Conservation (phyloP, 1,140 invertebrate genomes). For the Berghia stephanieae region DNA sequence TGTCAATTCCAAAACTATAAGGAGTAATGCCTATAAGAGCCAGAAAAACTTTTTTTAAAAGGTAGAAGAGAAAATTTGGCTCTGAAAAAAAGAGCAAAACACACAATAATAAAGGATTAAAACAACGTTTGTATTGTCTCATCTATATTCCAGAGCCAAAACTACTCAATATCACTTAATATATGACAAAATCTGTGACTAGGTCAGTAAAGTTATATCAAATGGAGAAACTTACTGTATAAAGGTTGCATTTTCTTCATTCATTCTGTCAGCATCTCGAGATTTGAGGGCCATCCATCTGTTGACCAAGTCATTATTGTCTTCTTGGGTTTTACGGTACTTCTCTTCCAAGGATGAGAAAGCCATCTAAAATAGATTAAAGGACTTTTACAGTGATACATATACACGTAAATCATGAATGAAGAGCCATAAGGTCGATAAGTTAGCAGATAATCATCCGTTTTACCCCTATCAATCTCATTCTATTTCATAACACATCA, state of each 20-base stretch:
- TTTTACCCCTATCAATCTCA: no score
- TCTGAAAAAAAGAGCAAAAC: background rate
- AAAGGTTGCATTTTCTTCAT: conserved; percentile 60
- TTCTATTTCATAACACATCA: no score
- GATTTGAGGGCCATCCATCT: conserved; percentile 90
- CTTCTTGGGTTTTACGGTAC: conserved; percentile 84
- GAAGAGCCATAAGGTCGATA: no score
- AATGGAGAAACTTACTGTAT: conserved; percentile 33
- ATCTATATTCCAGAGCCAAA: background rate
- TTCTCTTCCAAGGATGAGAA: conserved; percentile 90
- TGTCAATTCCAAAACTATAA: no score
- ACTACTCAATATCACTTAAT: background rate
- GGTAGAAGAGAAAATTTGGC: no score
- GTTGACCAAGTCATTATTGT: conserved; percentile 87
- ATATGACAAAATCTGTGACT: background rate
- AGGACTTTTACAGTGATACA: no score
- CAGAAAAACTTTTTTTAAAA: no score
- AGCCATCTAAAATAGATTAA: conserved; percentile 74
- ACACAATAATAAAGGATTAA: background rate
- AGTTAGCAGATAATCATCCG: no score
- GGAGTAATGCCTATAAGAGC: no score
- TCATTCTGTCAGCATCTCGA: conserved; percentile 82
- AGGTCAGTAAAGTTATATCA: no score
- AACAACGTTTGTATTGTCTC: no score
- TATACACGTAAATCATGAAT: no score